Percentiles rank a stretch among this genome's conserved stretches.
These are phyloP conservation scores for Prostheceraeus crozeri DNA, from an alignment of 2,888 invertebrate genomes.

Conservation along the genomic window DNA sequence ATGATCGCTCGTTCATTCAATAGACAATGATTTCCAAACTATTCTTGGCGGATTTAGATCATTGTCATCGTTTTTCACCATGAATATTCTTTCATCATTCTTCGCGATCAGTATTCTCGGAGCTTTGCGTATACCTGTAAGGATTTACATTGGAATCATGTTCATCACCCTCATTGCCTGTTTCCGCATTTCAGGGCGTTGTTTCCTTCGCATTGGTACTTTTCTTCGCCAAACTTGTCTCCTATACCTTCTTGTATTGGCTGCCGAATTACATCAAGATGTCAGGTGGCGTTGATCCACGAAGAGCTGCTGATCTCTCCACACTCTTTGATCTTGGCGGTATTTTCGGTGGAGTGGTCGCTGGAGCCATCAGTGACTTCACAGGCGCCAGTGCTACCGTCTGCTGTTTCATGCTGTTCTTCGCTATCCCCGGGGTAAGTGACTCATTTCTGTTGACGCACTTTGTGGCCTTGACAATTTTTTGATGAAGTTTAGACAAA, in stretches of 20 bases:
- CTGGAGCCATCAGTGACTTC: conserved; percentile 76
- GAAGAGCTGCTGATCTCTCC: conserved; percentile 56
- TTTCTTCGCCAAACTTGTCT: conserved; percentile 90
- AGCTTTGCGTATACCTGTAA: no score
- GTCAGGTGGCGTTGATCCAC: conserved; percentile 44
- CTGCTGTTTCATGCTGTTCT: conserved; percentile 70
- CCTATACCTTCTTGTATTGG: conserved; percentile 94
- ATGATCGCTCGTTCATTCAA: no score
- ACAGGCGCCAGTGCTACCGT: conserved; percentile 77
- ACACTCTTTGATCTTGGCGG: conserved; percentile 67
- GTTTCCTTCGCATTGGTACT: conserved; percentile 81
- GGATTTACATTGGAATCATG: no score
- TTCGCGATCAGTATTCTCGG: no score
- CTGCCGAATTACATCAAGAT: conserved; percentile 72
- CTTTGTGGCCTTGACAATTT: no score
- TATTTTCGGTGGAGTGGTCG: conserved; percentile 75
- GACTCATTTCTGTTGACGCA: no score
- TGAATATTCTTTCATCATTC: no score
- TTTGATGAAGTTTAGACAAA: no score
- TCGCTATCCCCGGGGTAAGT: conserved; percentile 77
- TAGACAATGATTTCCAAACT: no score
- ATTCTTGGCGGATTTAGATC: no score
- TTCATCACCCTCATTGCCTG: no score
- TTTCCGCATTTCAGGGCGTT: conserved; percentile 70
- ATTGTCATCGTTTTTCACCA: no score